These are phyloP conservation scores for Coenonympha glycerion DNA, from an alignment of 2,888 invertebrate species.

Conservation along the genomic window DNA sequence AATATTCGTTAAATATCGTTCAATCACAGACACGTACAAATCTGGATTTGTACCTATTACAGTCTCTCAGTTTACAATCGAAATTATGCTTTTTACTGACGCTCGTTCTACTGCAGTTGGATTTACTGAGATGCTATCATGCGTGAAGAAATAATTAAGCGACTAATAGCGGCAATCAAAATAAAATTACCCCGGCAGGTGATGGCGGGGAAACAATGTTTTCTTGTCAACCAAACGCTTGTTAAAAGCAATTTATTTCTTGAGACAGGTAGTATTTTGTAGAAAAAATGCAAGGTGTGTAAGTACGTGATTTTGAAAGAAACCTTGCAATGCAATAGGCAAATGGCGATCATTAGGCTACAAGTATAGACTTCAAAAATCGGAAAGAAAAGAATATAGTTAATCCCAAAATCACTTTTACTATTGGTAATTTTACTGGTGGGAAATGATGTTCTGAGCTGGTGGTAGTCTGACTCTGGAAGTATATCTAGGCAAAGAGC, in stretches of 20 bases:
- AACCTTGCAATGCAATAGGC: too few species aligned
- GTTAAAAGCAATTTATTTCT: constrained; percentile 10
- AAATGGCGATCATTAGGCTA: too few species aligned
- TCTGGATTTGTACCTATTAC: not conserved
- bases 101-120: not conserved
- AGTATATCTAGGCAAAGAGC: too few species aligned
- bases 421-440: too few species aligned
- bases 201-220: constrained; percentile 51
- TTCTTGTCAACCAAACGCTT: constrained; percentile 44
- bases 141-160: constrained; percentile 36
- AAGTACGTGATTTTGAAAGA: too few species aligned
- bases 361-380: too few species aligned
- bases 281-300: too few species aligned
- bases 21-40: not conserved
- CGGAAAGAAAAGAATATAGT: too few species aligned
- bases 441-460: too few species aligned
- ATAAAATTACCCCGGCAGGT: constrained; percentile 52
- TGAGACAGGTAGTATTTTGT: too few species aligned
- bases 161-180: constrained; percentile 53
- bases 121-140: constrained; percentile 22
- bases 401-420: too few species aligned
- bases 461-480: too few species aligned
- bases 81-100: not conserved
- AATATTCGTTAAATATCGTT: not conserved
- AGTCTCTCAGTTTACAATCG: not conserved